These are phyloP conservation scores for Eueides isabella DNA, from an alignment of 1,140 invertebrate genomes.

Conservation along the genomic window DNA sequence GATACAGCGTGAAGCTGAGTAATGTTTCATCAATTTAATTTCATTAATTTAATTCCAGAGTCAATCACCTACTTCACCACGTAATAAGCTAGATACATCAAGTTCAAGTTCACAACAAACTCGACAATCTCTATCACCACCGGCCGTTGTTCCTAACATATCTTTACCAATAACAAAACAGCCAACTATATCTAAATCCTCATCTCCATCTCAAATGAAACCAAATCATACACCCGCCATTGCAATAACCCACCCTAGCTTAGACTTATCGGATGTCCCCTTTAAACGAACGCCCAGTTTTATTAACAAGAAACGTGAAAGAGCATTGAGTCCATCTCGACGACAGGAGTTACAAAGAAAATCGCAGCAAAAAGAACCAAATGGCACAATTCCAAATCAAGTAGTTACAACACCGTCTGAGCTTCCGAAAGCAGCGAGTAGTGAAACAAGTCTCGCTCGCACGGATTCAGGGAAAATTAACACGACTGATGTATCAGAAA, in stretches of 20 bases:
- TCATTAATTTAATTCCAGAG: conserved; percentile 56
- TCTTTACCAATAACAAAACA: conserved; percentile 77
- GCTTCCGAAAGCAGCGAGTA: conserved; percentile 64
- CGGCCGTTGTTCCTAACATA: conserved; percentile 72
- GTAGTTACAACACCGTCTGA: conserved; percentile 68
- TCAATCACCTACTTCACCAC: conserved; percentile 78
- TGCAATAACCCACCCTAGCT: conserved; percentile 78
- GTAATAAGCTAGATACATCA: conserved; percentile 78
- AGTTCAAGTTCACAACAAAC: conserved; percentile 63
- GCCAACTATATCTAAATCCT: conserved; percentile 70
- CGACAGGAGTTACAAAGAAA: conserved; percentile 79
- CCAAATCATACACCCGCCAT: conserved; percentile 76
- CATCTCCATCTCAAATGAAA: conserved; percentile 63
- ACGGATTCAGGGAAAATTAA: conserved; percentile 89
- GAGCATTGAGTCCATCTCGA: conserved; percentile 79
- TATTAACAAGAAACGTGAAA: conserved; percentile 79
- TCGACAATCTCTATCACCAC: conserved; percentile 67
- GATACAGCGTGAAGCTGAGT: too few relatives aligned
- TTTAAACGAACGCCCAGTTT: conserved; percentile 78
- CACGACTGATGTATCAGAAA: conserved; percentile 90
- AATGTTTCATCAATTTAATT: background rate
- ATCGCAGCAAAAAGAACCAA: conserved; percentile 73
- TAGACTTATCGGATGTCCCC: conserved; percentile 74
- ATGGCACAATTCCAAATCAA: conserved; percentile 69
- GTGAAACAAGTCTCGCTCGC: conserved; percentile 80